Evolutionary conservation across 2,888 invertebrate species (phyloP), one percentile per base, ranked within the genome.

Genomic region (Andrena minutula): DNA sequence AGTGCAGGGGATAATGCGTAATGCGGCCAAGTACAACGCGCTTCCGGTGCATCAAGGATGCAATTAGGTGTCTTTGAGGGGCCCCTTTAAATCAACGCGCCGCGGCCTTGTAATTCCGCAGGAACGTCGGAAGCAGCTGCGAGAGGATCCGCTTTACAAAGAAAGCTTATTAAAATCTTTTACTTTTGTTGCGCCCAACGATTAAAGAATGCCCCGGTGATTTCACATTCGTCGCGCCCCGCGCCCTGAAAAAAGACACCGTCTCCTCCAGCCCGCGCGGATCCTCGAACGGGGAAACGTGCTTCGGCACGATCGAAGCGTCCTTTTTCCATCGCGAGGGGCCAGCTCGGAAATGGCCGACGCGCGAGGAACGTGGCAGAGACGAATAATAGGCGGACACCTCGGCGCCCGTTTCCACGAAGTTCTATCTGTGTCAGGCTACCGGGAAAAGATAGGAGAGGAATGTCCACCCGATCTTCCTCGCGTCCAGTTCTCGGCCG

Each of bases 391-490:
- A 74, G 72, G 51, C 32, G 53, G 66, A 75, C 75, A 73, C 82
- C 82, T 72, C 58, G 74, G 72, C 63, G 51, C 68, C 47, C 60
- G 77, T 88, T 88, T 86, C 89, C 81, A 64, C 78, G 77, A 84
- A 86, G 53, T 75, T 88, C 85, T 88, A 88, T 88, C 87, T 88
- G 41, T 85, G 82, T 83, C 85, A 53, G 81, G 23, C 73, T 88
- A 89, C 82, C 77, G 69, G 75, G 85, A 89, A 88, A 79, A 88
- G 89, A 88, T 88, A 87, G 68, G 70, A 2, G 16, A 74, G 82
- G 83, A 88, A 89, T 88, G 89, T 83, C 83, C 60, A 71, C 86
- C 68, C 26, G 82, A 86, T 83, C 80, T 72, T 64, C 63, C 72
- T 83, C 60, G 68, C 75, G 23, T 81, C 79, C 69, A 68, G 8